Conservation (phyloP, 2,113 vertebrate genomes). For the human region GRCh38 chr17:52848001-52848500, state of each 20-base stretch:
- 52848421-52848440: too few species aligned
- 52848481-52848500: too few species aligned
- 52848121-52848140: not conserved
- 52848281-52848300: not conserved
- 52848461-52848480: fast-evolving
- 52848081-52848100: not conserved
- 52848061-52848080: not conserved
- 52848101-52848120: not conserved
- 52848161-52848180: not conserved
- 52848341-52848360: too few species aligned
- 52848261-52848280: not conserved
- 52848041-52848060: not conserved
- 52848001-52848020: not conserved
- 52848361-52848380: too few species aligned
- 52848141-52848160: not conserved
- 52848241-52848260: not conserved
- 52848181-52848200: not conserved
- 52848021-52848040: not conserved
- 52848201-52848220: not conserved
- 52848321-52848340: too few species aligned
- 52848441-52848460: too few species aligned
- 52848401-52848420: too few species aligned
- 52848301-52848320: not conserved
- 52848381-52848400: too few species aligned
- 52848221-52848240: not conserved